Evolutionary conservation across 1,140 invertebrate genomes (phyloP).

Genomic region (Apis dorsata): DNA sequence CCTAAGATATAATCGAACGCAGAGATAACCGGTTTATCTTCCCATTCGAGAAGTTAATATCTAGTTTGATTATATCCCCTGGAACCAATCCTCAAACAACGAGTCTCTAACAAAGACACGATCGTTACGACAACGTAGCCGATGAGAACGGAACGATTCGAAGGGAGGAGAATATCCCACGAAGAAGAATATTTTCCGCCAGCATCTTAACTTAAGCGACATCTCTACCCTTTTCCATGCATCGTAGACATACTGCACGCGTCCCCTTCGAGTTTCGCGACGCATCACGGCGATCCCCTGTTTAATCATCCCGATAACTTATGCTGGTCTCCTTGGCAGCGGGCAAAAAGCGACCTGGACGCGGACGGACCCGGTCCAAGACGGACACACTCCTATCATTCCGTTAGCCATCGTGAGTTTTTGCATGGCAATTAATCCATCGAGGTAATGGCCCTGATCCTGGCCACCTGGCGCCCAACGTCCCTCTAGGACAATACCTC

Average conservation of each 20-base stretch:
- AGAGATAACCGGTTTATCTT: too few relatives aligned
- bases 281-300: slow-evolving; percentile 54
- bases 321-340: slow-evolving; percentile 48
- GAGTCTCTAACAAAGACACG: background rate
- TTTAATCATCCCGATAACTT: slow-evolving; percentile 67
- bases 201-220: background rate
- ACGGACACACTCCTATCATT: slow-evolving; percentile 68
- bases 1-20: too few relatives aligned
- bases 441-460: slow-evolving; percentile 71
- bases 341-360: slow-evolving; percentile 56
- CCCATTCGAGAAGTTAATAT: background rate
- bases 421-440: slow-evolving; percentile 75
- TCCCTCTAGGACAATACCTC: slow-evolving; percentile 69
- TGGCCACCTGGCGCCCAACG: slow-evolving; percentile 68
- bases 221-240: slow-evolving; percentile 1
- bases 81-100: too few relatives aligned
- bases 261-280: slow-evolving; percentile 19
- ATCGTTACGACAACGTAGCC: background rate
- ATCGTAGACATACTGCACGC: slow-evolving; percentile 36
- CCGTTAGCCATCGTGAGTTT: slow-evolving; percentile 71
- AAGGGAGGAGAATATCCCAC: background rate
- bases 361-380: slow-evolving; percentile 57
- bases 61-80: background rate
- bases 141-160: background rate
- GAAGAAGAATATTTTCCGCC: background rate